phyloP scores from a whole-genome alignment of 1,140 invertebrate species.

The Caenorhabditis briggsae region DNA sequence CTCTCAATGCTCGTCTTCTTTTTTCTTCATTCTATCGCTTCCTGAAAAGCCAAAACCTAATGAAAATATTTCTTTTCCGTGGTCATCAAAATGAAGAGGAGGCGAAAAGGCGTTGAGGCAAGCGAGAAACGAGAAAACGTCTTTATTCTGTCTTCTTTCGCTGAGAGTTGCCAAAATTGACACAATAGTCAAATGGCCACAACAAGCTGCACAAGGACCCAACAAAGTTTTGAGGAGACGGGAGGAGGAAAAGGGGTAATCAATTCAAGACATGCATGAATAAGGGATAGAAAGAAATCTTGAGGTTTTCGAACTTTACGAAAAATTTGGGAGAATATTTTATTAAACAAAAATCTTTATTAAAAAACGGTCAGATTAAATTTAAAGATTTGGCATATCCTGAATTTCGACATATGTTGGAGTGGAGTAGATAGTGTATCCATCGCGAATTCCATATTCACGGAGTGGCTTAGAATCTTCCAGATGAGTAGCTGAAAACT shows the following conservation, averaged over 20 bases:
- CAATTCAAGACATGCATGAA: slow-evolving; percentile 53
- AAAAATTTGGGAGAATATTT: no score
- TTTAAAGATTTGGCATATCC: slow-evolving; percentile 64
- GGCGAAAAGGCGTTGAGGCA: not conserved
- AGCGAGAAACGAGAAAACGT: slow-evolving; percentile 18
- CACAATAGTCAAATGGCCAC: slow-evolving; percentile 15
- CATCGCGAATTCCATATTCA: slow-evolving; percentile 59
- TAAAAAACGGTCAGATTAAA: not conserved
- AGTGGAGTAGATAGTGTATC: slow-evolving; percentile 64
- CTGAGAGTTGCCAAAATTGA: slow-evolving; percentile 46
- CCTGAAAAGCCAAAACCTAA: slow-evolving; percentile 51
- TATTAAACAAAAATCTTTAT: not conserved
- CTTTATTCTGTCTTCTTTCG: not conserved
- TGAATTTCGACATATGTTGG: slow-evolving; percentile 66
- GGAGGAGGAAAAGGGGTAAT: slow-evolving; percentile 30
- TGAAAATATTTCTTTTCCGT: slow-evolving; percentile 38
- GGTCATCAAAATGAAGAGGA: slow-evolving; percentile 32
- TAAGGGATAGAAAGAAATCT: slow-evolving; percentile 38
- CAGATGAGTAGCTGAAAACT: slow-evolving; percentile 54
- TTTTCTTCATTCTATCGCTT: slow-evolving; percentile 16
- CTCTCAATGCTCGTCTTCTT: slow-evolving; percentile 6
- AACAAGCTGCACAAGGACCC: not conserved
- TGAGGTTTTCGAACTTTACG: not conserved
- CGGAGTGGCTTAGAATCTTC: slow-evolving; percentile 27
- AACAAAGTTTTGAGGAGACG: not conserved